phyloP scores from a whole-genome alignment of 2,113 vertebrate species.

The Gopherus flavomarginatus region DNA sequence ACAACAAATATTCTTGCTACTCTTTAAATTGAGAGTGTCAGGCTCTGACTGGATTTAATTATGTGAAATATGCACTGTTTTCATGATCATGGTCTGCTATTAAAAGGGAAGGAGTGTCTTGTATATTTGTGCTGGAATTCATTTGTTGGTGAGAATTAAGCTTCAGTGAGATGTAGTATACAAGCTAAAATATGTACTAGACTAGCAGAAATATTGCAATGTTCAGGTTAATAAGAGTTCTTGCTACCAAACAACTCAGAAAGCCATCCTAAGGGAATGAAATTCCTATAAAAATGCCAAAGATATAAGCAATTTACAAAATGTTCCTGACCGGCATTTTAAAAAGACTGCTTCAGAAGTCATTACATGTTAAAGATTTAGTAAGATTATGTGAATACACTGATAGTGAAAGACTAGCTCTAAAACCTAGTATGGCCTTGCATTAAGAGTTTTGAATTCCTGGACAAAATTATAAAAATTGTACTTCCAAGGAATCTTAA shows the following conservation, averaged over 20 bases:
- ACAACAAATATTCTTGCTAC: background rate
- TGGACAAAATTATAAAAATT: background rate
- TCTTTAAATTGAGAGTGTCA: background rate
- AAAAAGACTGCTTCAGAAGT: background rate
- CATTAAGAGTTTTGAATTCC: background rate
- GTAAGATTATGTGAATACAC: background rate
- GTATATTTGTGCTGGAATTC: background rate
- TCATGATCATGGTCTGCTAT: background rate
- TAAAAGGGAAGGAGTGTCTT: background rate
- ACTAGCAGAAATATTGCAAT: background rate
- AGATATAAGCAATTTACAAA: background rate
- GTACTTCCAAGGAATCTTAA: background rate
- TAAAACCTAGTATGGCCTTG: background rate
- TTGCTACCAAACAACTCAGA: background rate
- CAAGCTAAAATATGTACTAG: fast-evolving
- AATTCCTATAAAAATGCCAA: background rate
- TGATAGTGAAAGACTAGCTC: background rate
- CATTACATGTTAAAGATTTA: background rate
- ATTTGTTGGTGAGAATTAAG: background rate
- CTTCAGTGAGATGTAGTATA: background rate
- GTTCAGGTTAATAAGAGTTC: background rate
- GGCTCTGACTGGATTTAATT: background rate
- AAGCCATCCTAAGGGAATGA: background rate
- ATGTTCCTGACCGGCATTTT: background rate
- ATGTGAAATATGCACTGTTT: background rate